Base-by-base conservation (phyloP, 1,140 invertebrate genomes). In the Drosophila fuyamai region DNA sequence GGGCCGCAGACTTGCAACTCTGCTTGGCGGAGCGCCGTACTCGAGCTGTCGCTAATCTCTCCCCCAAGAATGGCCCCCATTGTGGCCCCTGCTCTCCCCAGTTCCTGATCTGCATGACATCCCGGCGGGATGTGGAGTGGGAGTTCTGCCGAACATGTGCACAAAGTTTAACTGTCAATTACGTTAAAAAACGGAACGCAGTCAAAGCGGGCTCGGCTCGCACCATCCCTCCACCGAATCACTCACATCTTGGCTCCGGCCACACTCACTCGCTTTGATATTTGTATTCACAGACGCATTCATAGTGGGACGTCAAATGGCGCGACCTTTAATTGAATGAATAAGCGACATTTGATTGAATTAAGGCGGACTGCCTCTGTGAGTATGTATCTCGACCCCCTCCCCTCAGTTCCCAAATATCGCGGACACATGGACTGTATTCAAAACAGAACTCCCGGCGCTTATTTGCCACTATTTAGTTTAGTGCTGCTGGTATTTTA, bases 251-350 rank as follows among this genome's bases (percentile, higher is more conserved):
- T 55, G 8, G 32, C 29, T 18, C 38, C 18, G 27, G 57, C 27
- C 60, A 35, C 36, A 36, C 46, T 36, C 35, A 43, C 41, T 58
- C 50, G 40, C 36, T 57, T 16, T 74, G 59, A 46, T 56, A 58
- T 48, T 71, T 16, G 58, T 62, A 51, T 72, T 81, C 68, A 65
- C 58, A 59, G 46, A 54, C 57, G 65, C 38, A 67, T 58, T 81
- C 73, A 55, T 71, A 61, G 80, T 74, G 80, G 65, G 62, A 75
- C 62, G 84, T 89, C 85, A 89, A 89, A 89, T 84, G 84, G 84
- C 88, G 71, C 88, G 88, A 90, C 88, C 88, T 90, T 90, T 91
- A 90, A 90, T 90, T 91, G 88, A 91, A 90, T 90, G 88, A 90
- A 90, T 90, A 90, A 90, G 88, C 83, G 88, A 81, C 88, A 83